Evolutionary conservation across 2,888 invertebrate species (phyloP), one percentile per base, ranked within the genome.

Genomic region (Meta bourneti): DNA sequence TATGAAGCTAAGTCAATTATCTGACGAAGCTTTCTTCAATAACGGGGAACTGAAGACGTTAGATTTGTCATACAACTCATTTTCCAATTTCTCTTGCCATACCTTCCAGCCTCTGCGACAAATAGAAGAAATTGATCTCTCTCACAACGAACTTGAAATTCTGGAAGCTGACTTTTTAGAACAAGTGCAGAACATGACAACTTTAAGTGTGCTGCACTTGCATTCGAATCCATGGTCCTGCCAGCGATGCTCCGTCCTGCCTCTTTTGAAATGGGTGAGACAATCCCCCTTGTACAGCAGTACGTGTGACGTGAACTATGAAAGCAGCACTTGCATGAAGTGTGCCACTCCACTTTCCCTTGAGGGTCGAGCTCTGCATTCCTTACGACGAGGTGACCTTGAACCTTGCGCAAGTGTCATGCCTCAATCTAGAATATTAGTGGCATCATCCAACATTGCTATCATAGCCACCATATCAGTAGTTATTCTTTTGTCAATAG

Each of bases 31-130:
- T 48, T 90, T 94, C 71, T 75, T 91, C 77, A 61, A 72, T 8
- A 92, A 93, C 51, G 92, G 74, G 70, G 96, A 93, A 93, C 95
- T 97, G 92, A 95, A 96, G 89, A 96, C 96, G 92, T 95, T 97
- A 93, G 97, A 97, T 95, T 95, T 97, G 94, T 97, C 97, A 61
- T 96, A 96, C 94, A 97, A 97, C 95, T 96, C 96, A 94, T 95
- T 97, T 89, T 95, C 95, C 0, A 95, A 95, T 81, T 95, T 97
- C 93, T 96, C 96, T 11, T 95, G 95, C 61, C 96, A 96, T 93
- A 95, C 96, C 79, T 94, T 97, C 0, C 95, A 95, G 2, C 96
- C 96, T 89, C 96, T 96, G 0, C 95, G 95, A 13, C 89, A 94
- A 95, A 94, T 97, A 80, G 95, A 96, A 94, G 96, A 96, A 94